These are phyloP conservation scores for Fukomys damarensis DNA, from an alignment of 2,113 vertebrate genomes.

Conservation along the genomic window DNA sequence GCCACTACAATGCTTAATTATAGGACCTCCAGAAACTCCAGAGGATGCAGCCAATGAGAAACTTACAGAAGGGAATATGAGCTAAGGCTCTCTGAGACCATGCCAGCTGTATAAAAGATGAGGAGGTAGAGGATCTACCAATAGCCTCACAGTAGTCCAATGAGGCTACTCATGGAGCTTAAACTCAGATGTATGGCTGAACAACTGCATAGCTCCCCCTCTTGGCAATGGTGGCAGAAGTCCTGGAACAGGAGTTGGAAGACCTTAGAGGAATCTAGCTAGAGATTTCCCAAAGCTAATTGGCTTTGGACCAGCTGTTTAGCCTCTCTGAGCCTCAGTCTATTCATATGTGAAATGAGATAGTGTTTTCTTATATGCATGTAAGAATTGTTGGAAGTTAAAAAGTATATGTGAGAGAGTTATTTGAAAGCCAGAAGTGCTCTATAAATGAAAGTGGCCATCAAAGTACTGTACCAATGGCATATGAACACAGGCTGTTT, in stretches of 20 bases:
- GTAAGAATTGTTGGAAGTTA: not conserved
- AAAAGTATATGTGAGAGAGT: not conserved
- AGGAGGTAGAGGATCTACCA: not conserved
- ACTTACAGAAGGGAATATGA: not conserved
- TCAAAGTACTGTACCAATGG: not conserved
- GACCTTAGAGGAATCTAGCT: not conserved
- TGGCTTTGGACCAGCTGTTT: not conserved
- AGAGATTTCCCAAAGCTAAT: not conserved
- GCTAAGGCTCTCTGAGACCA: not conserved
- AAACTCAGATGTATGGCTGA: not conserved
- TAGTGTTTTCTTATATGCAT: not conserved
- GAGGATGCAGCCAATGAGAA: not conserved
- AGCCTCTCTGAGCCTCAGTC: not conserved
- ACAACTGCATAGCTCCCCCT: not conserved
- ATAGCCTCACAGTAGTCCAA: rapidly evolving
- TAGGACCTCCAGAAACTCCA: not conserved
- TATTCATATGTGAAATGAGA: not conserved
- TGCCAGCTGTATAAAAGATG: not conserved
- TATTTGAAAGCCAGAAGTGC: not conserved
- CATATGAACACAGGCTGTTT: not conserved
- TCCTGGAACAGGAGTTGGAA: not conserved
- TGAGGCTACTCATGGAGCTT: no score
- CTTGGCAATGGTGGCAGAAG: not conserved
- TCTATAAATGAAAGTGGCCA: not conserved
- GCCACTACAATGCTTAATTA: not conserved